Conservation (phyloP, 2,113 vertebrate species). For the Vicugna pacos region DNA sequence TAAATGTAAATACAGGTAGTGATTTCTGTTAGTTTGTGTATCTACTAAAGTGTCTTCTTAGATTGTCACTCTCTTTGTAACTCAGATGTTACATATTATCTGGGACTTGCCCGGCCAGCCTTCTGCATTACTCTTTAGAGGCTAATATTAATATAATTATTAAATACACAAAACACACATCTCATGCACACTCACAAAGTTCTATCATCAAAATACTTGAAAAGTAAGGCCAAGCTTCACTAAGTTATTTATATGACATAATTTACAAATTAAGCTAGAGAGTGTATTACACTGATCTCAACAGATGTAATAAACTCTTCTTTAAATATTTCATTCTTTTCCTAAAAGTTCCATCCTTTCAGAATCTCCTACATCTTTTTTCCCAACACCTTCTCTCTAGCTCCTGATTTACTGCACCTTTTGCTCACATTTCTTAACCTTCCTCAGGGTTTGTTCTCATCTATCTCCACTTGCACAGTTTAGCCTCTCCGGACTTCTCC, state of each 20-base stretch:
- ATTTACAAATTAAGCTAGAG: not conserved
- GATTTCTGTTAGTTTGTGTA: not conserved
- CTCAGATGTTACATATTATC: not conserved
- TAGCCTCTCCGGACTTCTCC: not conserved
- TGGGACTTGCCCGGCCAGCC: not conserved
- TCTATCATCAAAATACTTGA: not conserved
- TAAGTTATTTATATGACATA: not conserved
- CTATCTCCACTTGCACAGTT: not conserved
- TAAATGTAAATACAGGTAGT: not conserved
- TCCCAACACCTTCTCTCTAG: not conserved
- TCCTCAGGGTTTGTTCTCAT: not conserved
- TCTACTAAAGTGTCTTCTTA: not conserved
- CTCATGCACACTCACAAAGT: not conserved
- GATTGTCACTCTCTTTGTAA: not conserved
- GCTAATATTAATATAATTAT: not conserved
- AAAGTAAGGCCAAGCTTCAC: not conserved
- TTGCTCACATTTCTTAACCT: not conserved
- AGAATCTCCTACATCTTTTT: not conserved
- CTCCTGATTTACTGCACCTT: not conserved
- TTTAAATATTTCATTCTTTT: not conserved
- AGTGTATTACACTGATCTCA: not conserved
- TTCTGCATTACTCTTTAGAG: not conserved
- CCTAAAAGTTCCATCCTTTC: not conserved
- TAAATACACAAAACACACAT: not conserved
- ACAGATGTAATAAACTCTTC: not conserved